Base-by-base conservation (phyloP, 2,797 vertebrate genomes). In the Capromys pilorides region DNA sequence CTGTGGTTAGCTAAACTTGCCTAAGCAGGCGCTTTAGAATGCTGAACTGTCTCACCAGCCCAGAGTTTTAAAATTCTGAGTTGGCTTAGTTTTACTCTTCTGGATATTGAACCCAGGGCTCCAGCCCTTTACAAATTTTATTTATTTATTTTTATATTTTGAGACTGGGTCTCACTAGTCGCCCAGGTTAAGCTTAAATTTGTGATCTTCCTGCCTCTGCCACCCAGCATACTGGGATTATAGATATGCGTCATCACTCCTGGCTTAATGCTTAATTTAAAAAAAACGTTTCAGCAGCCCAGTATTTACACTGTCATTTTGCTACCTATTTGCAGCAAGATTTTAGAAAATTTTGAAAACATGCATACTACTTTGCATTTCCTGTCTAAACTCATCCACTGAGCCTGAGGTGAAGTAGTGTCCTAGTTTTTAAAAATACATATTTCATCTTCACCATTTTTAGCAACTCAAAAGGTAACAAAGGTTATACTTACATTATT, bases 321-420 rank as follows among this genome's bases (percentile, higher is more conserved):
- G 51, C 10, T 95, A 69, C 41, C 36, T 85, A 16, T 51, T 57
- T 36, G 0, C 36, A n/a, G 6, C 88, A 86, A 91, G 45, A 59
- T 84, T 92, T 91, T 77, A 88, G 66, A 94, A 75, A 87, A 94
- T 59, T 85, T 88, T 85, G 33, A 77, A 92, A 66, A 49, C 62
- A 24, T 59, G 18, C 81, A 59, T 71, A n/a, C 5, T 36, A 45
- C 22, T 86, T 67, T 33, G 10, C 82, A 83, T 91, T 93, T 96
- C 57, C 39, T 87, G 45, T 66, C 86, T 87, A 51, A 88, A 95
- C 33, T 39, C 79, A 57, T 82, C 82, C 71, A 82, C 21, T n/a
- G 61, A 87, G 7, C 61, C 86, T 92, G 21, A 94, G 73, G 28
- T 94, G 2, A 59, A 77, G 28, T 73, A n/a, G 10, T 85, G 1